Evolutionary conservation across 2,113 vertebrate genomes (phyloP), one percentile per base, ranked within the genome.

Genomic region (Oxygymnocypris stewartii): DNA sequence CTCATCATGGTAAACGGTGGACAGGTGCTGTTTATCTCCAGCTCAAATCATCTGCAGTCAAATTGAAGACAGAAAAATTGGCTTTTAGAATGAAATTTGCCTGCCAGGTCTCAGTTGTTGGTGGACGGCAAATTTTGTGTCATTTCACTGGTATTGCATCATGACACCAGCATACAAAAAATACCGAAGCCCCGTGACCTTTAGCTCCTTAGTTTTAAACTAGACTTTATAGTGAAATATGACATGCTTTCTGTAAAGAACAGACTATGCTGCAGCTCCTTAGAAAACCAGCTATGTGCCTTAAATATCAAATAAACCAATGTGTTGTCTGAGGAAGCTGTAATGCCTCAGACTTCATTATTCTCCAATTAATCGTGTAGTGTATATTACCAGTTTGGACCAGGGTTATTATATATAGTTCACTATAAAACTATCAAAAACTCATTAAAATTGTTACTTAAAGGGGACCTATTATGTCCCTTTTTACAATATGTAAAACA

Each of bases 31-130:
- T 93, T 94, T 93, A 93, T 92, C 79, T 84, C 20, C 67, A 89
- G 81, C 87, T 88, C 85, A 78, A 85, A 59, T 90, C 90, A 90
- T 65, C 90, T 84, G 79, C 91, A 91, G 86, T 94, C 90, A 90
- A 89, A 91, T 90, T 92, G 93, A 94, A 94, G 90, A 91, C 89
- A 90, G 92, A 93, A 94, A 94, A 93, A 93, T 93, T 86, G 92
- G 93, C 93, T 94, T 95, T 94, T 93, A 94, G 92, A 88, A 77
- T 63, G 23, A 59, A 25, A 54, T 63, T 65, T 65, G 35, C 23
- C 74, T 77, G 23, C 40, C 54, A 79, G 44, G 25, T 44, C 49
- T 37, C 85, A 73, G 75, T 76, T 88, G 87, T 79, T 88, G 87
- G 87, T 78, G 9, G 79, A 65, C 42, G n/a, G 75, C 87, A 76